A percentile compares a stretch with the other conserved stretches of the same genome.
Conservation (phyloP, 2,113 vertebrate genomes). For the Hemiprocne comata region DNA sequence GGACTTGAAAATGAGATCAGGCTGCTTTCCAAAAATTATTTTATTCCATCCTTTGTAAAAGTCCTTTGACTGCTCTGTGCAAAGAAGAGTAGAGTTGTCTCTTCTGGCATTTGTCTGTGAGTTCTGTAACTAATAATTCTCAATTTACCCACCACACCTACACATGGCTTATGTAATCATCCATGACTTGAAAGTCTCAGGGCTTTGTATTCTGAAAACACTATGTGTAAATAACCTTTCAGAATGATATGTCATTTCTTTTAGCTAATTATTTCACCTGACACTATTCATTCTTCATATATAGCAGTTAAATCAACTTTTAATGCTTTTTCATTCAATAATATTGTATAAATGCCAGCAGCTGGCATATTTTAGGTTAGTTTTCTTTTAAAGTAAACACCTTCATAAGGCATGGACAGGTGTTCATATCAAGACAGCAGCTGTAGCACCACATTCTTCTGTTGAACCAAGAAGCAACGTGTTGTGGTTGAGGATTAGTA, state of each 20-base stretch:
- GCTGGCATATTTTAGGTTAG: not conserved
- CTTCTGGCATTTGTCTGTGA: not conserved
- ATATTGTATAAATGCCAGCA: not conserved
- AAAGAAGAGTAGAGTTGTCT: not conserved
- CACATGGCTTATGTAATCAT: not conserved
- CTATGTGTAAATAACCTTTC: not conserved
- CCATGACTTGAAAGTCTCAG: not conserved
- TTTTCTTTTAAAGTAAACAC: conserved; percentile 46
- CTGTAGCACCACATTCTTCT: conserved; percentile 2
- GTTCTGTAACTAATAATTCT: not conserved
- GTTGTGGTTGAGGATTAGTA: not conserved
- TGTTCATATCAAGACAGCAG: conserved; percentile 51
- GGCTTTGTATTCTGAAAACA: not conserved
- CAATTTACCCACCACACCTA: not conserved
- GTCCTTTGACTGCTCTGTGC: not conserved
- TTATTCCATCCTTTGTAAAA: not conserved
- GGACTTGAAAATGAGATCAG: not conserved
- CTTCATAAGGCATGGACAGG: conserved; percentile 24
- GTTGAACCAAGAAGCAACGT: conserved; percentile 17
- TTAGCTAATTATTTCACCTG: not conserved
- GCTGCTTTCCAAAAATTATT: not conserved
- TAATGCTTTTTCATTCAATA: not conserved
- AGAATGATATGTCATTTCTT: not conserved
- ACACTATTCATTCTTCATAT: not conserved
- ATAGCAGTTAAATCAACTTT: not conserved